phyloP scores from a whole-genome alignment of 1,140 invertebrate genomes.

The Hyles euphorbiae region DNA sequence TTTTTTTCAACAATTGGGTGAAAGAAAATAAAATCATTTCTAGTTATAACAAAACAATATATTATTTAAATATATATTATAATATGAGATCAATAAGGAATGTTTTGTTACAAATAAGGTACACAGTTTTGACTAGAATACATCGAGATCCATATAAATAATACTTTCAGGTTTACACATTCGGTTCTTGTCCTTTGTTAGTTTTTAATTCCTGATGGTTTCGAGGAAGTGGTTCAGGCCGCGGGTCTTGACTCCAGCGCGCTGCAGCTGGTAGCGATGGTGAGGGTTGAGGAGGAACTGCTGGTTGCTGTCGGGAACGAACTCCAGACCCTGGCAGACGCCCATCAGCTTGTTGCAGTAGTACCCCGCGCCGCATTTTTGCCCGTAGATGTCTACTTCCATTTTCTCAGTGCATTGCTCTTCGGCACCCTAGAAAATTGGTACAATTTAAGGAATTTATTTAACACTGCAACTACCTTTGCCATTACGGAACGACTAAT shows the following conservation, averaged over 20 bases:
- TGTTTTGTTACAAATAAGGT: slow-evolving; percentile 1
- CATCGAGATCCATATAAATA: slow-evolving; percentile 10
- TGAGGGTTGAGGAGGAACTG: slow-evolving; percentile 35
- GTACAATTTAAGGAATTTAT: not conserved
- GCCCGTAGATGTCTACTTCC: slow-evolving; percentile 45
- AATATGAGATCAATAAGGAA: no score
- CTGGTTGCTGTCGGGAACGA: slow-evolving; percentile 31
- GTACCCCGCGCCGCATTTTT: slow-evolving; percentile 53
- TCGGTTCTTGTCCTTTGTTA: not conserved
- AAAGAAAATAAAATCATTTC: no score
- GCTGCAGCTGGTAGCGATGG: slow-evolving; percentile 24
- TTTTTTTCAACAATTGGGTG: no score
- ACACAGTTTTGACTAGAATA: slow-evolving; percentile 12
- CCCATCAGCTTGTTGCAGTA: slow-evolving; percentile 46
- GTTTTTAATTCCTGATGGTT: slow-evolving; percentile 11
- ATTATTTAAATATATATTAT: no score
- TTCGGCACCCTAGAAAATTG: slow-evolving; percentile 42
- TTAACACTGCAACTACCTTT: no score
- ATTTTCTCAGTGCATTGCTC: slow-evolving; percentile 59
- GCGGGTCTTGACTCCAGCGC: slow-evolving; percentile 8
- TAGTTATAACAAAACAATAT: no score
- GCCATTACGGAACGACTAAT: no score
- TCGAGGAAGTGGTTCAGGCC: slow-evolving; percentile 2
- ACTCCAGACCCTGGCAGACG: slow-evolving; percentile 44
- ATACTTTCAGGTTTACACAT: not conserved